Percentiles rank a stretch among this genome's conserved stretches.
Evolutionary conservation across 2,888 invertebrate species (phyloP).

Genomic region (Sesia apiformis): DNA sequence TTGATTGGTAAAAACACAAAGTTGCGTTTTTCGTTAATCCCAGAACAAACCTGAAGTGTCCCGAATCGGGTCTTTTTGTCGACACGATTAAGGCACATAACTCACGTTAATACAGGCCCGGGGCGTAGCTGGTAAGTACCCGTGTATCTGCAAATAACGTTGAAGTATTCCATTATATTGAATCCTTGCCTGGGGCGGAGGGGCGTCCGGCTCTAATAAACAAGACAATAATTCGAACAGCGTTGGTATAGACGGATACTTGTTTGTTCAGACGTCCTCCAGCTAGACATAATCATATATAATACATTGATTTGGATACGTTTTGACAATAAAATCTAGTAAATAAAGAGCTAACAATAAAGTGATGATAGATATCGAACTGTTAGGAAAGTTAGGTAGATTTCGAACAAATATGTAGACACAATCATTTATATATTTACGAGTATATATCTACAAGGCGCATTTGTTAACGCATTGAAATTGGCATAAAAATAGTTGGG

Average conservation of each 20-base stretch:
- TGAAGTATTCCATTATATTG: slow-evolving; percentile 73
- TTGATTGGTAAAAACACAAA: slow-evolving; percentile 16
- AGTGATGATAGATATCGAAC: no score
- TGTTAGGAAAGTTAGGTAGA: not conserved
- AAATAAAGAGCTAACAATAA: no score
- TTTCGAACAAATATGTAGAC: no score
- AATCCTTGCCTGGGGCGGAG: slow-evolving; percentile 61
- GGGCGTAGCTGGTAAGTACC: slow-evolving; percentile 56
- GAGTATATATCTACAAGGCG: no score
- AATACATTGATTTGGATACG: no score
- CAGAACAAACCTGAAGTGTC: slow-evolving; percentile 16
- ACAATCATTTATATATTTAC: no score
- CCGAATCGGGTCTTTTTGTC: slow-evolving; percentile 20
- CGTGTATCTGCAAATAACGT: slow-evolving; percentile 68
- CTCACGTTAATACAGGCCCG: slow-evolving; percentile 56
- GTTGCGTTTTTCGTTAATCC: slow-evolving; percentile 18
- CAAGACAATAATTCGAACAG: slow-evolving; percentile 45
- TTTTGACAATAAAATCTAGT: no score
- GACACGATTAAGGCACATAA: slow-evolving; percentile 42
- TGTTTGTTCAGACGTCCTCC: slow-evolving; percentile 40
- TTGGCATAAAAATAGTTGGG: no score
- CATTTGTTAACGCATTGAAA: no score
- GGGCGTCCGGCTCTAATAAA: slow-evolving; percentile 65
- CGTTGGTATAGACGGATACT: slow-evolving; percentile 19
- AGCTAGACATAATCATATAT: not conserved